These are phyloP conservation scores for Dendrophyllia cribrosa DNA, from an alignment of 64 coral and sea anemone species.

Conservation along the genomic window DNA sequence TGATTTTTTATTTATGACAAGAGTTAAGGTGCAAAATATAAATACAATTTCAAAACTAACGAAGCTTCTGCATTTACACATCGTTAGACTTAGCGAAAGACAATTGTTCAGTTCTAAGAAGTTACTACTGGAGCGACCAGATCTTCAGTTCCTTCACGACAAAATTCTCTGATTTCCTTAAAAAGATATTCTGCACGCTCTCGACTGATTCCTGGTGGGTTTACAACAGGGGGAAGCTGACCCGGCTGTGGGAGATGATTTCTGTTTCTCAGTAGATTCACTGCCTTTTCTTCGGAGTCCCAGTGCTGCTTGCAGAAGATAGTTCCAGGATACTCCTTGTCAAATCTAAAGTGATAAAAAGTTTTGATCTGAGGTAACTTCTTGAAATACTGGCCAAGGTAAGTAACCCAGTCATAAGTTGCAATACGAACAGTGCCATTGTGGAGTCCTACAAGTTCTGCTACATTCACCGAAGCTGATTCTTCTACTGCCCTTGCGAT, in stretches of 20 bases:
- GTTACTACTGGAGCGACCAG: too few relatives aligned
- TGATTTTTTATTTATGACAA: too few relatives aligned
- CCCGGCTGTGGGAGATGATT: not conserved
- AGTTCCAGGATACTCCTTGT: slow-evolving; percentile 57
- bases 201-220: slow-evolving; percentile 21
- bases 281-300: slow-evolving; percentile 11
- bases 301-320: slow-evolving; percentile 57
- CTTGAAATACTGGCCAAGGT: slow-evolving; percentile 35
- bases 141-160: too few relatives aligned
- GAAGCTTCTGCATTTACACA: too few relatives aligned
- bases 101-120: too few relatives aligned
- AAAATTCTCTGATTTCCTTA: too few relatives aligned
- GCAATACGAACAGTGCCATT: slow-evolving; percentile 25
- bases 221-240: slow-evolving; percentile 5
- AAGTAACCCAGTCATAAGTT: slow-evolving; percentile 47
- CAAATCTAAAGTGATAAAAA: slow-evolving; percentile 47
- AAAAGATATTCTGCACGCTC: slow-evolving; percentile 45
- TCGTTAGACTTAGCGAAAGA: too few relatives aligned
- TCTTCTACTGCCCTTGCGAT: too few relatives aligned
- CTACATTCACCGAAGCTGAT: slow-evolving; percentile 34
- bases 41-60: too few relatives aligned
- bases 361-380: not conserved
- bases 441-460: too few relatives aligned
- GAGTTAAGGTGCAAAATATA: too few relatives aligned
- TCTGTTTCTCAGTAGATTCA: slow-evolving; percentile 2